Percentiles rank a stretch among this genome's conserved stretches.
Evolutionary conservation across 37 sponge, comb jelly and placozoan species (phyloP).

Genomic region (Beroe forskalii): DNA sequence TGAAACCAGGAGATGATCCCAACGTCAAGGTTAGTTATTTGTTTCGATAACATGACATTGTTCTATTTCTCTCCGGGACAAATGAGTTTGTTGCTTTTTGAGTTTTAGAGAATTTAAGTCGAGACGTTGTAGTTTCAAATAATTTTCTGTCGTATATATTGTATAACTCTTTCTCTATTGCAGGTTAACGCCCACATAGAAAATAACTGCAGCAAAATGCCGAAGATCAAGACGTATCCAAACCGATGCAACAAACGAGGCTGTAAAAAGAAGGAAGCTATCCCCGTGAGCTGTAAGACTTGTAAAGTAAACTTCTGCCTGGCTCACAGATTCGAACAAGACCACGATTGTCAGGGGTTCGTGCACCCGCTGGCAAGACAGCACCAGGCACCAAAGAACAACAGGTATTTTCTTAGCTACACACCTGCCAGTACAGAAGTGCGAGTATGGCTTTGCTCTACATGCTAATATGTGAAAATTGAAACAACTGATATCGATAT

Average conservation of each 20-base stretch:
- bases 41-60: background rate
- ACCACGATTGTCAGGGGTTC: slow-evolving; percentile 34
- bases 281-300: slow-evolving; percentile 21
- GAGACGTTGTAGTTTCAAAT: too few relatives aligned
- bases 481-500: too few relatives aligned
- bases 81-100: background rate
- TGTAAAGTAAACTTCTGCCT: slow-evolving; percentile 58
- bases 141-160: too few relatives aligned
- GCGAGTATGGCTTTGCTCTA: too few relatives aligned
- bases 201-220: slow-evolving; percentile 52
- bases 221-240: slow-evolving; percentile 36
- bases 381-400: background rate
- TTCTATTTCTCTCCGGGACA: too few relatives aligned
- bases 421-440: too few relatives aligned
- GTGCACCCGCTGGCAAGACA: slow-evolving; percentile 28
- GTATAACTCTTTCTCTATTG: too few relatives aligned
- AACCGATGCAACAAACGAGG: slow-evolving; percentile 44
- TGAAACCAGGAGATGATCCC: slow-evolving; percentile 61
- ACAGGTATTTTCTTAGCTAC: background rate
- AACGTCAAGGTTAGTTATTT: slow-evolving; percentile 16
- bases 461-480: too few relatives aligned
- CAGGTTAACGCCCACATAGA: slow-evolving; percentile 57
- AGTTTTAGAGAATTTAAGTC: too few relatives aligned
- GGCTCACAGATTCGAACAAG: slow-evolving; percentile 53
- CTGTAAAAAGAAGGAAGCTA: slow-evolving; percentile 61